These are phyloP conservation scores for Spondyliosoma cantharus DNA, from an alignment of 2,797 vertebrate genomes.

Conservation along the genomic window DNA sequence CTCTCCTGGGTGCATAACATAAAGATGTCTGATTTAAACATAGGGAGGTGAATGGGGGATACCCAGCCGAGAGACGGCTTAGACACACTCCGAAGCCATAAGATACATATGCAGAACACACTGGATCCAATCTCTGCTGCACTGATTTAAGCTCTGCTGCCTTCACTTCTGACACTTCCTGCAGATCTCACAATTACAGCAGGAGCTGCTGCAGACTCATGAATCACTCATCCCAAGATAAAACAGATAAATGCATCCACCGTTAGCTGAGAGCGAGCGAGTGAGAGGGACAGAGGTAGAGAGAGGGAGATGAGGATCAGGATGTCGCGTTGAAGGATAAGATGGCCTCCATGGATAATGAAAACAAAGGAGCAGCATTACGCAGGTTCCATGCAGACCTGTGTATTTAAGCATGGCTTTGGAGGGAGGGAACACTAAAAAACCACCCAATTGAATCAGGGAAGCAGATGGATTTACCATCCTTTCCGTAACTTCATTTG, in stretches of 20 bases:
- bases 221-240: conserved; percentile 79
- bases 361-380: conserved; percentile 67
- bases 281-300: conserved; percentile 27
- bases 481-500: conserved; percentile 77
- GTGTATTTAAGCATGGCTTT: conserved; percentile 54
- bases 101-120: conserved; percentile 70
- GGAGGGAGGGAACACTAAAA: conserved; percentile 58
- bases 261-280: conserved; percentile 39
- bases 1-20: conserved; percentile 44
- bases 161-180: conserved; percentile 70
- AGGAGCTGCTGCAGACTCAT: conserved; percentile 68
- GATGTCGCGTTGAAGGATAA: conserved; percentile 66
- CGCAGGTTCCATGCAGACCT: conserved; percentile 57
- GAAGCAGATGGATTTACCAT: conserved; percentile 74
- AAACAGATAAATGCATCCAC: conserved; percentile 74
- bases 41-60: conserved; percentile 19
- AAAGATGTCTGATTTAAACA: conserved; percentile 49
- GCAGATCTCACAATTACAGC: conserved; percentile 74
- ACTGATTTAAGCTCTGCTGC: conserved; percentile 66
- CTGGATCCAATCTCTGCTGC: conserved; percentile 57
- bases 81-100: conserved; percentile 46
- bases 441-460: conserved; percentile 69
- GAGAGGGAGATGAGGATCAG: conserved; percentile 42
- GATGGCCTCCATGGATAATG: conserved; percentile 73
- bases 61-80: conserved; percentile 29